Evolutionary conservation across 2,797 vertebrate species (phyloP), one percentile per base, ranked within the genome.

Genomic region (Remorina albescens): DNA sequence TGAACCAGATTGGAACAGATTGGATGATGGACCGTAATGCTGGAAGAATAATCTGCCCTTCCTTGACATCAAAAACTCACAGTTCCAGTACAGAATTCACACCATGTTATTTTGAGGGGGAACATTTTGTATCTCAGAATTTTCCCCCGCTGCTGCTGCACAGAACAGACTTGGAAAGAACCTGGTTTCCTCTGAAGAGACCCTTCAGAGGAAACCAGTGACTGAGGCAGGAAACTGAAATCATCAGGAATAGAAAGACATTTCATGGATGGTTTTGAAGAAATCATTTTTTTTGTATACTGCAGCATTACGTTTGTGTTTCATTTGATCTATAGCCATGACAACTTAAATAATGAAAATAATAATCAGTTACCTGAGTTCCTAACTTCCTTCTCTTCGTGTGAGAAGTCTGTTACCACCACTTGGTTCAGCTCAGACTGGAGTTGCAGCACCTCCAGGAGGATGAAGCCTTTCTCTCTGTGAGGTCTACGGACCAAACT

Each of bases 351-450:
- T 30, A 30, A 30, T 30, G 30, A 30, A 30, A 30, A 30, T 6
- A 30, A 30, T 30, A 30, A 30, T 7, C 49, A 25, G 16, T 50
- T 50, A 50, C 49, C 70, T 76, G 54, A 84, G 71, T 28, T 61
- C 70, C 57, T 84, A 60, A 78, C 68, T 72, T 77, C 80, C 67
- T 60, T 81, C 73, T 80, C 66, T 57, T 76, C 71, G 60, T 62
- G 32, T 76, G 76, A 63, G 2, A 71, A 83, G 56, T 36, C 71
- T 61, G 0, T 61, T 65, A 87, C 56, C 53, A 50, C 2, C 23
- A 85, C 76, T 37, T 34, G n/a, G 70, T 63, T 87, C 81, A 80
- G 83, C 57, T 47, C 58, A 60, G 64, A 30, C 36, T 68, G 72
- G 36, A 81, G 67, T 57, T 63, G 71, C 72, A 81, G 59, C 50